Conservation (phyloP, 1,140 invertebrate species). For the Drosophila bifasciata region DNA sequence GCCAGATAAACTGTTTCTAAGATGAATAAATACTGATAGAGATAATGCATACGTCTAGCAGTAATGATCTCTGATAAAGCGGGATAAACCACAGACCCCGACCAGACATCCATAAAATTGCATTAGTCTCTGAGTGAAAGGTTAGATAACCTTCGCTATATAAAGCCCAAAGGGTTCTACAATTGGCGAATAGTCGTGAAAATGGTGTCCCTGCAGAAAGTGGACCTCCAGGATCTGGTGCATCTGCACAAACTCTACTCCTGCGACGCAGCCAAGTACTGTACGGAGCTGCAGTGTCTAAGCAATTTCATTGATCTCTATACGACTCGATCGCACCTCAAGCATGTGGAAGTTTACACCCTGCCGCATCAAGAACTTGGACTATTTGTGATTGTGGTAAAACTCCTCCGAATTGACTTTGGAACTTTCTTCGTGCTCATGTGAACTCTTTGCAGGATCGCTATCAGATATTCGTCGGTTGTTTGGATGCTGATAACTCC, state of each 20-base stretch:
- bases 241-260: constrained; percentile 22
- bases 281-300: constrained; percentile 50
- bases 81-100: background rate
- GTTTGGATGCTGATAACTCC: constrained; percentile 11
- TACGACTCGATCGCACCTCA: constrained; percentile 1
- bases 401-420: background rate
- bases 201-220: constrained; percentile 30
- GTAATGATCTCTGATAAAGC: background rate
- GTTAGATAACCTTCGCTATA: constrained; percentile 3
- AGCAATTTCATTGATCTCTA: constrained; percentile 41
- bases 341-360: constrained; percentile 38
- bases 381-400: constrained; percentile 72
- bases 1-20: constrained; percentile 35
- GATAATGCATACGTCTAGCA: background rate
- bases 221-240: constrained; percentile 28
- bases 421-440: no score
- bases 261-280: constrained; percentile 45
- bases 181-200: constrained; percentile 10
- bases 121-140: constrained; percentile 15
- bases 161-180: no score
- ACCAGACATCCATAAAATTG: constrained; percentile 8
- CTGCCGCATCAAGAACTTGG: constrained; percentile 49
- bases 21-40: constrained; percentile 19
- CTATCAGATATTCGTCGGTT: constrained; percentile 34
- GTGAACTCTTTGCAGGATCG: constrained; percentile 12